Conservation (phyloP, 53 echinoderm and acorn worm genomes). For the Temnopleurus reevesii region DNA sequence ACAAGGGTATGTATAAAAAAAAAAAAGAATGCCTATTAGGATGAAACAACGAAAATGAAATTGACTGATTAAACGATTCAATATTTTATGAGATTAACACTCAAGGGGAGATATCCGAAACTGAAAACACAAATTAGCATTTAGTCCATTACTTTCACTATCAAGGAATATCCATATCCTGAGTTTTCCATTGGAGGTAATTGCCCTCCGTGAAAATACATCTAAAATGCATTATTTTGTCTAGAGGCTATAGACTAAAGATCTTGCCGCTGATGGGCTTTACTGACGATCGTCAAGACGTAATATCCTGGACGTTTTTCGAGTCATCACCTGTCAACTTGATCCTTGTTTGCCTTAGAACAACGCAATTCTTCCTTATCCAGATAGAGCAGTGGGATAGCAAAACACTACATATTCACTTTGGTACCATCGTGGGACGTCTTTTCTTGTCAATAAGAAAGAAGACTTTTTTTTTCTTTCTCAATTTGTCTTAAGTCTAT, state of each 20-base stretch:
- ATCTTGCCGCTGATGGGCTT: background rate
- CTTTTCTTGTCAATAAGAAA: conserved; percentile 1
- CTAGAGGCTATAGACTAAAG: background rate
- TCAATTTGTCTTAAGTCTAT: too few species aligned
- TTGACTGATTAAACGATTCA: too few species aligned
- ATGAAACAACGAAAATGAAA: too few species aligned
- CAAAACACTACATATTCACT: background rate
- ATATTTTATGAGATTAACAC: too few species aligned
- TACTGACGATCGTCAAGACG: background rate
- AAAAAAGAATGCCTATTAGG: too few species aligned
- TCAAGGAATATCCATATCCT: too few species aligned
- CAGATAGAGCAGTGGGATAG: background rate
- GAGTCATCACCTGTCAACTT: background rate
- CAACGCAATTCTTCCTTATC: background rate
- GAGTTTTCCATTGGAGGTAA: too few species aligned
- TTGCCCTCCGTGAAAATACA: too few species aligned
- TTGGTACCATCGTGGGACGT: background rate
- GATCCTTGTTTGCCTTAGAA: conserved; percentile 7
- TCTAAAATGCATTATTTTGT: background rate
- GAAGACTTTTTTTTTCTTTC: background rate
- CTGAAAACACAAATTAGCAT: too few species aligned
- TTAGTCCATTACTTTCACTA: too few species aligned
- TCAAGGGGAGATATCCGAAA: too few species aligned
- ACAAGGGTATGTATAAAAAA: too few species aligned
- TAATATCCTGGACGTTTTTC: background rate